Conservation (phyloP, 2,113 vertebrate species). For the Albula goreensis region DNA sequence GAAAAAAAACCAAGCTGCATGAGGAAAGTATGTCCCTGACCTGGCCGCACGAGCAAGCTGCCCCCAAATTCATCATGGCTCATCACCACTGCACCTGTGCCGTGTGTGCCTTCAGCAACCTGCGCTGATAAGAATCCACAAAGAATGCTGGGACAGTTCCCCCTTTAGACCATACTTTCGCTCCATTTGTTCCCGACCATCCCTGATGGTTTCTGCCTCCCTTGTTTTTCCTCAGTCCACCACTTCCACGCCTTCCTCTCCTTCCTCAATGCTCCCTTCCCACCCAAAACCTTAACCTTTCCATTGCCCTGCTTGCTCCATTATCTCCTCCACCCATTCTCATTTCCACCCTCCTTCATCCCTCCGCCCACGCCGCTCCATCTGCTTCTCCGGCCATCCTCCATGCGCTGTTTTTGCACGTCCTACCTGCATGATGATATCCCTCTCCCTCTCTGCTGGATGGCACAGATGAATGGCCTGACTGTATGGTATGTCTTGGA, state of each 20-base stretch:
- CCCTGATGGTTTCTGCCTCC: too few relatives aligned
- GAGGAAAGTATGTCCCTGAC: constrained; percentile 8
- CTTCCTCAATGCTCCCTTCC: not conserved
- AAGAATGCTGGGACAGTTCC: not conserved
- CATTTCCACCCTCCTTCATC: not conserved
- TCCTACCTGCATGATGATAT: not conserved
- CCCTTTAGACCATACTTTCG: not conserved
- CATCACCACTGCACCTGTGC: not conserved
- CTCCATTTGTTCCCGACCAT: not conserved
- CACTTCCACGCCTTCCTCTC: too few relatives aligned
- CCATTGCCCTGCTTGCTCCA: not conserved
- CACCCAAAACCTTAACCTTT: not conserved
- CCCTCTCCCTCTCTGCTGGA: not conserved
- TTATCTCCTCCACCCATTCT: not conserved
- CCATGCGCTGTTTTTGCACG: too few relatives aligned
- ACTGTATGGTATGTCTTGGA: not conserved
- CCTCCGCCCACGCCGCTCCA: not conserved
- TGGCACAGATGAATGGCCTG: not conserved
- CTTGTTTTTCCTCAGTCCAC: too few relatives aligned
- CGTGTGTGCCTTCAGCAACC: not conserved
- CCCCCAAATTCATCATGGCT: not conserved
- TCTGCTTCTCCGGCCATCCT: too few relatives aligned
- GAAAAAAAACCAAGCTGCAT: not conserved
- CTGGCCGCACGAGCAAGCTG: not conserved
- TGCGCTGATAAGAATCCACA: not conserved